Evolutionary conservation across 2,888 invertebrate species (phyloP).

Genomic region (Eupithecia vulgata): DNA sequence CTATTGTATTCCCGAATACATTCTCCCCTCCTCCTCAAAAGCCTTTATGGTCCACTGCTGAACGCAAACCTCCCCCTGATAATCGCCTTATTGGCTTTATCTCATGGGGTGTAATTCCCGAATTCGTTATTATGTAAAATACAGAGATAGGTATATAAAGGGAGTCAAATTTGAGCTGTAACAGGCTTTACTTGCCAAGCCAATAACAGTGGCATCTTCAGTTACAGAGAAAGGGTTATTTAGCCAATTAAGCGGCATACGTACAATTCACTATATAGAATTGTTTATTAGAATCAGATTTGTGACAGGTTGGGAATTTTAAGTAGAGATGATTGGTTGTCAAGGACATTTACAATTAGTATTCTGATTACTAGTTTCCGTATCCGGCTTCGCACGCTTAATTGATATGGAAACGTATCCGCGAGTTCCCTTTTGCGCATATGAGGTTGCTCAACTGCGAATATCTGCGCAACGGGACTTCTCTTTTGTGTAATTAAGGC

Average conservation of each 20-base stretch:
- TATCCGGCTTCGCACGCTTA: too few species aligned
- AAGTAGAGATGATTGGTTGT: neutral
- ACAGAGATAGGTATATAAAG: neutral
- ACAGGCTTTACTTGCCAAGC: neutral
- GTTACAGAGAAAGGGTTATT: neutral
- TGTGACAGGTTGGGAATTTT: neutral
- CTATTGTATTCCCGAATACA: neutral
- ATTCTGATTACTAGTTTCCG: neutral
- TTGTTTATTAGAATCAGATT: neutral
- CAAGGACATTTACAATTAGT: neutral
- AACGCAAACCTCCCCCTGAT: too few species aligned
- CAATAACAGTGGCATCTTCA: neutral
- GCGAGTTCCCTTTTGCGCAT: too few species aligned
- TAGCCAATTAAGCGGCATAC: neutral
- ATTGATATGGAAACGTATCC: too few species aligned
- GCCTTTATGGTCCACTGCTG: too few species aligned
- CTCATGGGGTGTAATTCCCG: too few species aligned
- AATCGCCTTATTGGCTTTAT: too few species aligned
- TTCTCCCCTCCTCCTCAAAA: too few species aligned
- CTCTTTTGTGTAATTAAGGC: too few species aligned
- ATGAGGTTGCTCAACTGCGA: too few species aligned
- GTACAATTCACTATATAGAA: neutral
- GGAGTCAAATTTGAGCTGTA: neutral
- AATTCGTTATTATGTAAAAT: neutral
- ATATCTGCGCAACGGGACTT: too few species aligned